Evolutionary conservation across 35 echinoderm and acorn worm species (phyloP), one percentile per base, ranked within the genome.

Genomic region (Chiridota heheva): DNA sequence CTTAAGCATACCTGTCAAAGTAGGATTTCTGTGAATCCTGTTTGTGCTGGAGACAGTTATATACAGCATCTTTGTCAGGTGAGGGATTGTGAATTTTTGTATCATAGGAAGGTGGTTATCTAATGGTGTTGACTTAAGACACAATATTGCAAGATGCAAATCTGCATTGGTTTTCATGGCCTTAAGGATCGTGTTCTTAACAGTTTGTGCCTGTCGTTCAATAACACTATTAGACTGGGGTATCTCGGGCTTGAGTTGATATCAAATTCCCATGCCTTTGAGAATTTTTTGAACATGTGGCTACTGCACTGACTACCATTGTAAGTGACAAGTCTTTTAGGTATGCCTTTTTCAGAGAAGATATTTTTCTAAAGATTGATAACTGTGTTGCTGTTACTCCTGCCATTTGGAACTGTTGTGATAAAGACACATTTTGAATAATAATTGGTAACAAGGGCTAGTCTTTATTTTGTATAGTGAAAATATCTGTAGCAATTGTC

Each of bases 391-490:
- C 18, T 71, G 44, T 43, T 36, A 63, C 40, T 24, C 5, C 33
- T 40, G 1, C 13, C 51, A 39, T 72, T 60, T 2, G 76, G 43
- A 36, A 89, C n/a, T n/a, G 34, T 5, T 37, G 49, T 57, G 29
- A 89, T 30, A 5, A 82, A 63, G 42, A 32, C 47, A 29, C 42
- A 81, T 17, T 89, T 71, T 22, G 58, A 69, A 42, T 82, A 82
- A 58, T 82, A 81, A 37, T 89, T 78, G 5, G 82, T 78, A 38
- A 63, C 43, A 71, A 62, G 13, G 40, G 57, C 70, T 78, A 66
- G 0, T 90, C 57, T 44, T 75, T 29, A 25, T 44, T 63, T 1
- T 30, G 41, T 40, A 55, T 30, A 25, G 68, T 76, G 4, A 59
- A 42, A 7, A 46, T 32, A 22, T 59, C 69, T 24, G 55, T 47